These are phyloP conservation scores for Vanessa atalanta DNA, from an alignment of 1,140 invertebrate genomes.

Conservation along the genomic window DNA sequence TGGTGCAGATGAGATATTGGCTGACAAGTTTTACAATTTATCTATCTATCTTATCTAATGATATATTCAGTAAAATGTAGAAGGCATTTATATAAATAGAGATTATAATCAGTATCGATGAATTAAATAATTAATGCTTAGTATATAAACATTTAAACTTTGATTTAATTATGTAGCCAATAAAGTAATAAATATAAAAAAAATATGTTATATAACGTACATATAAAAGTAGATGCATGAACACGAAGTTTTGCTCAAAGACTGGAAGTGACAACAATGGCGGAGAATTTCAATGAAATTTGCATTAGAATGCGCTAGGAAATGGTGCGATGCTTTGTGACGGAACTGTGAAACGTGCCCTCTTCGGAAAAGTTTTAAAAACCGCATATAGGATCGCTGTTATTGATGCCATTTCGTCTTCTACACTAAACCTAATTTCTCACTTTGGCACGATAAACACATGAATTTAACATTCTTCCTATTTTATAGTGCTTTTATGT, in stretches of 20 bases:
- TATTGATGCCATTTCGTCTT: conserved; percentile 10
- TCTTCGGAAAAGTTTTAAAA: conserved; percentile 32
- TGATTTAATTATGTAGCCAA: neutral
- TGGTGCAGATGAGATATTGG: no score
- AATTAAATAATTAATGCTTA: no score
- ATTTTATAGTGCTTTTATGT: no score
- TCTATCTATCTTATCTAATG: no score
- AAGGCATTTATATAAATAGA: no score
- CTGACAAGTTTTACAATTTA: no score
- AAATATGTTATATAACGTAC: conserved; percentile 14
- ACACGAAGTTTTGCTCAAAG: conserved; percentile 29
- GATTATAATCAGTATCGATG: no score
- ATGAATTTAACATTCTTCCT: neutral
- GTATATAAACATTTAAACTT: no score
- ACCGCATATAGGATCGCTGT: conserved; percentile 12
- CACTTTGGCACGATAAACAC: neutral
- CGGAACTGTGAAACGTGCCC: conserved; percentile 33
- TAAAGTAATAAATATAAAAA: neutral
- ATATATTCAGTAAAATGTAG: no score
- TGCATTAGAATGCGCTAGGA: conserved; percentile 39
- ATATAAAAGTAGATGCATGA: conserved; percentile 25
- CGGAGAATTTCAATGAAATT: conserved; percentile 34
- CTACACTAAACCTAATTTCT: conserved; percentile 8
- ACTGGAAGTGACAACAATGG: conserved; percentile 38
- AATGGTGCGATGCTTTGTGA: conserved; percentile 37